Base-by-base conservation (phyloP, 2,113 vertebrate species). In the Empidonax traillii region DNA sequence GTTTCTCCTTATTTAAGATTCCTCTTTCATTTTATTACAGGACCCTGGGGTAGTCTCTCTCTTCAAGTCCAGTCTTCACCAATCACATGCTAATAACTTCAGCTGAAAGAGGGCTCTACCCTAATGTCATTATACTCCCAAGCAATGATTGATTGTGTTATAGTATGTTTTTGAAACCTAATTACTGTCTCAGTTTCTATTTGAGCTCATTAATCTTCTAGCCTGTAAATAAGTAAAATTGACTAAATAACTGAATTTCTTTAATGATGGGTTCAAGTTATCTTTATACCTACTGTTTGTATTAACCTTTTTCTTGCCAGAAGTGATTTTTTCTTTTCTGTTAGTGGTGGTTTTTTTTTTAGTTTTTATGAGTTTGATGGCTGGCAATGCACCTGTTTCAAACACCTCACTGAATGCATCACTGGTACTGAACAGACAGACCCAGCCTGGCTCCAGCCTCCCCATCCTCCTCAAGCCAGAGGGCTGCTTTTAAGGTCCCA, bases 221-320 rank as follows among this genome's bases (percentile, higher is more conserved):
- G 98, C 98, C 98, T 98, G 98, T 99, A 99, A 99, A 99, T 99
- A 99, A 99, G 98, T 98, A 98, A 98, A 99, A 99, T 99, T 99
- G 99, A 99, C 98, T 98, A 99, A 99, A 99, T 99, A 99, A 99
- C 98, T 98, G 98, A 98, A 99, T 99, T 99, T 99, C 98, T 98
- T 98, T 99, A 99, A 99, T 99, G 99, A 98, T 98, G 97, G 98
- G 97, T 98, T 98, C 98, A 98, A 98, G 98, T 98, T 99, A 98
- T 98, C 98, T 98, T 98, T 98, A 98, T 98, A 98, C 98, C 98
- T 98, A 98, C 98, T 99, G 98, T 88, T 97, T 98, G 97, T 98
- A 98, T 99, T 99, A 99, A 98, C 98, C 98, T 99, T 98, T 98
- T 98, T 96, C 97, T 98, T 98, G 98, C 98, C 98, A 98, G 98